These are phyloP conservation scores for Ephydatia muelleri DNA, from an alignment of 37 sponge, comb jelly and placozoan genomes.

Conservation along the genomic window DNA sequence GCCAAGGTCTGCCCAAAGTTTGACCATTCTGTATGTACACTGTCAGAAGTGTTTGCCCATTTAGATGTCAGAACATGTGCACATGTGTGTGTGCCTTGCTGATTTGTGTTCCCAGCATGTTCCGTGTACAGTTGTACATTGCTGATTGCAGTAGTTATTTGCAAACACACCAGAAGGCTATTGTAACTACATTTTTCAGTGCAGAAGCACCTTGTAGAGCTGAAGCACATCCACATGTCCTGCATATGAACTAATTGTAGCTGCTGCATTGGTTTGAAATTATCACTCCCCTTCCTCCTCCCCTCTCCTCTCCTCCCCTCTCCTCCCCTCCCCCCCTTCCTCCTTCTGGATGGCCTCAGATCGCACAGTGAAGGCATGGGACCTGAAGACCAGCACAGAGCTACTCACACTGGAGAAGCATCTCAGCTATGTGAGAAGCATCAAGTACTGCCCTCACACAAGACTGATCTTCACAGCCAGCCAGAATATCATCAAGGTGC, in stretches of 20 bases:
- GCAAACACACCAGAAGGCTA: too few species aligned
- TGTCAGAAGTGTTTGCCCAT: too few species aligned
- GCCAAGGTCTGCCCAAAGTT: slow-evolving; percentile 58
- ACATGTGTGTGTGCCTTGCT: too few species aligned
- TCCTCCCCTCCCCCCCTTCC: not conserved
- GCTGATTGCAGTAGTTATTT: too few species aligned
- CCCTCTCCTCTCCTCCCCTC: not conserved
- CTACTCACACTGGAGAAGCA: slow-evolving; percentile 53
- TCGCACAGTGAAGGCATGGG: slow-evolving; percentile 86
- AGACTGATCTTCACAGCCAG: slow-evolving; percentile 75
- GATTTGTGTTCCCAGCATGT: too few species aligned
- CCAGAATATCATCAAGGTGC: slow-evolving; percentile 77
- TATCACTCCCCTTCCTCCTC: not conserved
- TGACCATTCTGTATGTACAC: too few species aligned
- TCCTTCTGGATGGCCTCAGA: slow-evolving; percentile 33
- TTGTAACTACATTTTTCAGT: too few species aligned
- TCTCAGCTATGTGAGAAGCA: slow-evolving; percentile 78
- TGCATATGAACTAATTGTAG: not conserved
- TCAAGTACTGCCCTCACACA: slow-evolving; percentile 41
- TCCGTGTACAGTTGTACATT: too few species aligned
- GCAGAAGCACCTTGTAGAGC: too few species aligned
- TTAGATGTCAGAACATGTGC: too few species aligned
- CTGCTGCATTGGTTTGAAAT: not conserved
- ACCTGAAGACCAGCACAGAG: slow-evolving; percentile 47
- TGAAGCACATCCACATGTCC: too few species aligned